Conservation (phyloP, 2,888 invertebrate species). For the Latrodectus elegans region DNA sequence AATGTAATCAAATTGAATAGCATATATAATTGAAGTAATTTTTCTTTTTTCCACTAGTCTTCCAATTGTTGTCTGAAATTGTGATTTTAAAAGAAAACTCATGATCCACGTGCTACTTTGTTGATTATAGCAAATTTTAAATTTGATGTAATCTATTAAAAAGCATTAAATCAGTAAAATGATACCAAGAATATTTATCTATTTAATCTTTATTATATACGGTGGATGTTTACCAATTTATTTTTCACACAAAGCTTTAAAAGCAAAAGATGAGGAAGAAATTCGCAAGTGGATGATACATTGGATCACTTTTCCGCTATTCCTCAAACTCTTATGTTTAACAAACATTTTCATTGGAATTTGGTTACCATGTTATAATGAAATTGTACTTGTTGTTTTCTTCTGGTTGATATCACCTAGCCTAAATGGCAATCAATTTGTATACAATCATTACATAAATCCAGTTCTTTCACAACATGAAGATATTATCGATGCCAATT, state of each 20-base stretch:
- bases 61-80: too few relatives aligned
- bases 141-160: too few relatives aligned
- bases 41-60: too few relatives aligned
- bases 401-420: conserved; percentile 1
- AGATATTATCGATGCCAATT: neutral
- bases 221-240: conserved; percentile 9
- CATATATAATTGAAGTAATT: too few relatives aligned
- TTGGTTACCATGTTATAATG: conserved; percentile 28
- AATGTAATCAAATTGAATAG: too few relatives aligned
- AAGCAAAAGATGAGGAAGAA: neutral
- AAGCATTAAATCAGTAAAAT: neutral
- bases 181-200: conserved; percentile 6
- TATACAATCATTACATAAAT: conserved; percentile 4
- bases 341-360: neutral
- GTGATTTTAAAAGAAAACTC: too few relatives aligned
- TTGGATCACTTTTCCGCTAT: conserved; percentile 12
- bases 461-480: conserved; percentile 8
- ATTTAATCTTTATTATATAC: neutral
- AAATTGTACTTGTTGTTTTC: conserved; percentile 3
- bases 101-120: too few relatives aligned
- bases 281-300: conserved; percentile 7
- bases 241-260: conserved; percentile 23
- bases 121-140: too few relatives aligned
- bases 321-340: neutral
- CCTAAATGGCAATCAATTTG: conserved; percentile 4